A percentile compares a stretch with the other conserved stretches of the same genome.
phyloP scores from a whole-genome alignment of 2,888 invertebrate species.

The Meandrusa payeni region DNA sequence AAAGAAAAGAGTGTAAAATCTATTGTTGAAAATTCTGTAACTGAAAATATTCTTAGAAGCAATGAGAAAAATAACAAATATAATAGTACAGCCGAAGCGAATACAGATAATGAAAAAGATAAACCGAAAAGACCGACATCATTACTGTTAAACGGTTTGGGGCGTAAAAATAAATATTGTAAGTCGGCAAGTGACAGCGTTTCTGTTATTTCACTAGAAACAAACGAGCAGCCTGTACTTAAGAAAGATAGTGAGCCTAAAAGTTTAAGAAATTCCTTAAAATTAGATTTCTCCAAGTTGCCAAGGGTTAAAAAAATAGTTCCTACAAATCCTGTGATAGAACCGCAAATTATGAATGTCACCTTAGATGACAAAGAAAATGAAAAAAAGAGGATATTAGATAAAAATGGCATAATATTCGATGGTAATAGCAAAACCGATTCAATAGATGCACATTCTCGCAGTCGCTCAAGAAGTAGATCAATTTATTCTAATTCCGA shows the following conservation, averaged over 20 bases:
- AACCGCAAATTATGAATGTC: conserved; percentile 66
- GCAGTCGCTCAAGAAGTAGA: conserved; percentile 66
- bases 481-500: conserved; percentile 73
- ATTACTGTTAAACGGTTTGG: conserved; percentile 75
- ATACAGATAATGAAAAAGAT: conserved; percentile 49
- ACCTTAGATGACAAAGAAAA: conserved; percentile 55
- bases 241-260: conserved; percentile 59
- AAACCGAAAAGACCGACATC: conserved; percentile 79
- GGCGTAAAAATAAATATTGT: conserved; percentile 73
- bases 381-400: conserved; percentile 51
- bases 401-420: conserved; percentile 49
- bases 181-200: conserved; percentile 69
- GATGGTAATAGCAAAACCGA: conserved; percentile 42
- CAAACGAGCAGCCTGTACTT: conserved; percentile 44
- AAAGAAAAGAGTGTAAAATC: conserved; percentile 65
- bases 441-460: conserved; percentile 43
- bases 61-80: conserved; percentile 36
- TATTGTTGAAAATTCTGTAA: conserved; percentile 46
- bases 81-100: conserved; percentile 37
- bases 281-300: conserved; percentile 83
- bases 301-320: conserved; percentile 81
- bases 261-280: conserved; percentile 73
- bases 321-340: conserved; percentile 80
- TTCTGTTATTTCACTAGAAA: conserved; percentile 41
- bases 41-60: conserved; percentile 39